Conservation (phyloP, 2,888 invertebrate species). For the Cephus runcator region DNA sequence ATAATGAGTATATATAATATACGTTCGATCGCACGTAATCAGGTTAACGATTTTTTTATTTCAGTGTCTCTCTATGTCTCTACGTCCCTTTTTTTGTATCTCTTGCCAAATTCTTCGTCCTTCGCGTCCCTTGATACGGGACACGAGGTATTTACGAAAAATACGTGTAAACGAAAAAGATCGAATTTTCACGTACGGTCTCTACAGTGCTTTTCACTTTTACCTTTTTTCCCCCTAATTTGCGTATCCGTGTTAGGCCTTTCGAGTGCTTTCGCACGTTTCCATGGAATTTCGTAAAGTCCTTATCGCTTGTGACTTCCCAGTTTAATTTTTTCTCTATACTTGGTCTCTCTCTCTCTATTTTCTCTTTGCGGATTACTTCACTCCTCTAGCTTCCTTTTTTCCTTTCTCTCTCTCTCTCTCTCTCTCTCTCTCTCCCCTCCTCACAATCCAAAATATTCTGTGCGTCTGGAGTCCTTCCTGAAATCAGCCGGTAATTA, state of each 20-base stretch:
- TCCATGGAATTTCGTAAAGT: too few relatives aligned
- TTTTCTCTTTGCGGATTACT: background rate
- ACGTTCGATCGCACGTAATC: too few relatives aligned
- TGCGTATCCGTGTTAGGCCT: background rate
- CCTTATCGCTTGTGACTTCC: conserved; percentile 4
- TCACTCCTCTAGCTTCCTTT: background rate
- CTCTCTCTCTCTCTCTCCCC: background rate
- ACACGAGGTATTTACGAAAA: too few relatives aligned
- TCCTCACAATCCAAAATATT: background rate
- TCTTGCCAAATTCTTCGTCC: too few relatives aligned
- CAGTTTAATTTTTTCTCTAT: conserved; percentile 9
- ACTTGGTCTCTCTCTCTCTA: conserved; percentile 11
- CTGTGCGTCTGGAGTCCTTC: too few relatives aligned
- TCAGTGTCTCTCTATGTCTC: too few relatives aligned
- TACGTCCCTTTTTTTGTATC: too few relatives aligned
- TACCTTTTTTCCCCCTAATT: background rate
- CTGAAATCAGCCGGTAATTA: too few relatives aligned
- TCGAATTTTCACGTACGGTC: background rate
- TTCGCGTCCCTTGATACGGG: too few relatives aligned
- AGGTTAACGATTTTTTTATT: too few relatives aligned
- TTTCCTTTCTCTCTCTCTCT: background rate
- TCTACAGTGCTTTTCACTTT: background rate
- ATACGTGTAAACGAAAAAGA: too few relatives aligned
- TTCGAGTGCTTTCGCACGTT: conserved; percentile 14
- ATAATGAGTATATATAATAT: too few relatives aligned